Percentiles rank a stretch among this genome's conserved stretches.
phyloP scores from a whole-genome alignment of 2,113 vertebrate species.

The Melanostigma gelatinosum region DNA sequence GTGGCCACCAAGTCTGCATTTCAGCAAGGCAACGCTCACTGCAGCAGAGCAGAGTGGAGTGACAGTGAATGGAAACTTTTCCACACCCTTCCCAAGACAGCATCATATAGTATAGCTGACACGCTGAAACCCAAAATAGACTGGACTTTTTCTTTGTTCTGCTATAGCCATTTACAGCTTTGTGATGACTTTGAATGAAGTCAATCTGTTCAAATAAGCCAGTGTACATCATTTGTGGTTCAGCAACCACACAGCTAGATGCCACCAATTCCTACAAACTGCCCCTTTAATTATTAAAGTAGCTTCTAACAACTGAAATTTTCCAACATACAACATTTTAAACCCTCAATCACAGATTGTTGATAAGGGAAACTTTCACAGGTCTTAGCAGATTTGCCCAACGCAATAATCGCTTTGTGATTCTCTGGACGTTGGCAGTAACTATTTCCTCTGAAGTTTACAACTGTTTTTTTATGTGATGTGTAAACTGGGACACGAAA shows the following conservation, averaged over 20 bases:
- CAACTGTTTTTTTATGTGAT: constrained; percentile 1
- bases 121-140: constrained; percentile 66
- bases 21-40: constrained; percentile 31
- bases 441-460: neutral
- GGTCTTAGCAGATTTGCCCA: neutral
- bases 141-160: constrained; percentile 1
- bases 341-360: neutral
- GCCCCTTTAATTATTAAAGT: too few species aligned
- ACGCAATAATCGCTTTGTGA: neutral
- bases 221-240: constrained; percentile 15
- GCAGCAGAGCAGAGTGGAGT: constrained; percentile 64
- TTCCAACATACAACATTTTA: neutral
- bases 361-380: neutral
- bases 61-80: constrained; percentile 75
- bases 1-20: constrained; percentile 30
- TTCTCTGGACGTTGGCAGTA: neutral
- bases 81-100: constrained; percentile 66
- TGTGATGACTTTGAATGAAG: constrained; percentile 61
- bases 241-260: too few species aligned
- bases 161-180: constrained; percentile 50
- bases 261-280: too few species aligned
- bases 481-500: neutral
- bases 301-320: neutral
- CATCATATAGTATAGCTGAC: constrained; percentile 70
- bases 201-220: constrained; percentile 45